Percentiles rank a stretch among this genome's conserved stretches.
These are phyloP conservation scores for Eledona agricola DNA, from an alignment of 2,888 invertebrate genomes.

Conservation along the genomic window DNA sequence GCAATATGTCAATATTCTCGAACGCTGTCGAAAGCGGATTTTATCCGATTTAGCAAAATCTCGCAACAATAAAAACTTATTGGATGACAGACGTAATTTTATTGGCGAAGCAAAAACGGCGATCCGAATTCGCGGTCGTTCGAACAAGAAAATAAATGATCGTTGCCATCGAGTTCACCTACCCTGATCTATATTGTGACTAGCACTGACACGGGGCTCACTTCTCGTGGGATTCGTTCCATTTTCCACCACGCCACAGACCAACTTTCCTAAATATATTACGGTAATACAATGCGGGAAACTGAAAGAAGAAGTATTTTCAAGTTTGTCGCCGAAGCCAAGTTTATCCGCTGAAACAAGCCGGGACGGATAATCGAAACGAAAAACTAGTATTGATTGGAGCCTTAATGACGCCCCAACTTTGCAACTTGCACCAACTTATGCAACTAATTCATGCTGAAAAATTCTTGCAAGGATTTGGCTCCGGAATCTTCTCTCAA, in stretches of 20 bases:
- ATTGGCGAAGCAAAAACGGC: too few species aligned
- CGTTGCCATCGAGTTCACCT: slow-evolving; percentile 31
- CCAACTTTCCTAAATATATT: slow-evolving; percentile 30
- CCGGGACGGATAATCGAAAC: neutral
- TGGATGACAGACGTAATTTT: too few species aligned
- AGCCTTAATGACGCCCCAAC: slow-evolving; percentile 1
- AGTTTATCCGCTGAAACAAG: slow-evolving; percentile 4
- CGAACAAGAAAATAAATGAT: slow-evolving; percentile 29
- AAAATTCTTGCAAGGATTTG: slow-evolving; percentile 25
- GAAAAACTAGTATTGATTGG: slow-evolving; percentile 2
- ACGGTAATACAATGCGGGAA: slow-evolving; percentile 28
- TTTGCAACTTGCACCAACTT: slow-evolving; percentile 4
- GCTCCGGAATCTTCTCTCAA: slow-evolving; percentile 18
- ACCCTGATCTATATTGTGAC: slow-evolving; percentile 33
- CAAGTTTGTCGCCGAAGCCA: slow-evolving; percentile 19
- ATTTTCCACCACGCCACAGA: slow-evolving; percentile 24
- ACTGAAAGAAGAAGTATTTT: slow-evolving; percentile 31
- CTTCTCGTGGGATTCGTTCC: slow-evolving; percentile 29
- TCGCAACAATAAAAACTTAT: too few species aligned
- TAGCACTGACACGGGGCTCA: slow-evolving; percentile 26
- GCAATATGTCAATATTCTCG: neutral
- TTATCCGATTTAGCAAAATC: neutral
- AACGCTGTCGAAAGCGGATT: neutral
- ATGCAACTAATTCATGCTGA: slow-evolving; percentile 24
- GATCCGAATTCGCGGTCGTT: too few species aligned